phyloP scores from a whole-genome alignment of 2,888 invertebrate genomes.

The Dioctria rufipes region DNA sequence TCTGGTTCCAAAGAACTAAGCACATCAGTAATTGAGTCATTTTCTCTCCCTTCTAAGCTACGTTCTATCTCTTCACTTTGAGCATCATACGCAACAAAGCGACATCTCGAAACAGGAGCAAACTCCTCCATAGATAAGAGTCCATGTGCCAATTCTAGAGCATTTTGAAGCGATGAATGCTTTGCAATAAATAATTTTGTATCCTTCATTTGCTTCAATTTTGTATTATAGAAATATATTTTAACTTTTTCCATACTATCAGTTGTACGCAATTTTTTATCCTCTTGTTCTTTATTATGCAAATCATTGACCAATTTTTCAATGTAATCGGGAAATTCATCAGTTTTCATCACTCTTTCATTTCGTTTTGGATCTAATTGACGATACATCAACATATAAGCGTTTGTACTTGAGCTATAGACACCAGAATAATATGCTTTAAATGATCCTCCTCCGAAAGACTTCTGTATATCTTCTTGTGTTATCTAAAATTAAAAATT shows the following conservation, averaged over 20 bases:
- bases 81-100: conserved; percentile 81
- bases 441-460: conserved; percentile 86
- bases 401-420: conserved; percentile 87
- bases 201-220: conserved; percentile 73
- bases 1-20: conserved; percentile 68
- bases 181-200: conserved; percentile 75
- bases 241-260: conserved; percentile 77
- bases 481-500: conserved; percentile 75
- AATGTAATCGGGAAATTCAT: conserved; percentile 85
- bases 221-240: conserved; percentile 78
- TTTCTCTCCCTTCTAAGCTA: conserved; percentile 77
- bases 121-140: conserved; percentile 75
- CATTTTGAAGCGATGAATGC: conserved; percentile 75
- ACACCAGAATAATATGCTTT: conserved; percentile 81
- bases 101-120: conserved; percentile 78
- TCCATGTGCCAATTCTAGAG: conserved; percentile 75
- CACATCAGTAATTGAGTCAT: conserved; percentile 72
- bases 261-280: conserved; percentile 70
- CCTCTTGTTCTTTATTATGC: conserved; percentile 78
- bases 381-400: conserved; percentile 93
- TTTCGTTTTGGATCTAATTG: conserved; percentile 80
- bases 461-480: conserved; percentile 84
- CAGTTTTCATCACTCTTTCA: conserved; percentile 75
- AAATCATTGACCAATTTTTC: conserved; percentile 77
- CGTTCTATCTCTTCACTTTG: conserved; percentile 77